phyloP scores from a whole-genome alignment of 2,797 vertebrate genomes.

The Pipistrellus kuhlii region DNA sequence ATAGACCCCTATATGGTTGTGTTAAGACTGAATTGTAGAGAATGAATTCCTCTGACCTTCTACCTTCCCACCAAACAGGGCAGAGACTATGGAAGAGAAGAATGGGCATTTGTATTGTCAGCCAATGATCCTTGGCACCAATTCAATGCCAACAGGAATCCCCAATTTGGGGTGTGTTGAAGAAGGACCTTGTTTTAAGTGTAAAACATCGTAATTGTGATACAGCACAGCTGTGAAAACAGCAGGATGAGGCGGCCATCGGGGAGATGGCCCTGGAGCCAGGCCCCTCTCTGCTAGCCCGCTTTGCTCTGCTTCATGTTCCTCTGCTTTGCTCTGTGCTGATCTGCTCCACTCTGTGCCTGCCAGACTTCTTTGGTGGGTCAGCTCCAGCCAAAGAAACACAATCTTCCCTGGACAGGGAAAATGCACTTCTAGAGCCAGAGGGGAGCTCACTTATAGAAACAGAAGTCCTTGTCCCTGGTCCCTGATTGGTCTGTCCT shows the following conservation, averaged over 20 bases:
- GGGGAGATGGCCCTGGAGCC: not conserved
- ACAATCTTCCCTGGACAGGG: not conserved
- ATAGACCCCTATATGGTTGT: not conserved
- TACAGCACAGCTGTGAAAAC: not conserved
- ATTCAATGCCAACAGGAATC: not conserved
- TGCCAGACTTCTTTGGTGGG: not conserved
- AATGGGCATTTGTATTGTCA: not conserved
- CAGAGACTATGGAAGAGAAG: not conserved
- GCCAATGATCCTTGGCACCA: not conserved
- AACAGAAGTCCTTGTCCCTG: not conserved
- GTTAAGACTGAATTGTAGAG: not conserved
- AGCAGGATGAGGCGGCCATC: not conserved
- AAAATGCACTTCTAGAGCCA: not conserved
- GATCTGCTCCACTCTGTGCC: not conserved
- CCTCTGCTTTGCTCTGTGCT: not conserved
- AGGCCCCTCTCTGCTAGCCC: not conserved
- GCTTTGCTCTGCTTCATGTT: not conserved
- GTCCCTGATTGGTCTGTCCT: not conserved
- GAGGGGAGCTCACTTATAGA: not conserved
- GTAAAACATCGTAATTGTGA: not conserved
- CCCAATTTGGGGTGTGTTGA: not conserved
- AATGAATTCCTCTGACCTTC: not conserved
- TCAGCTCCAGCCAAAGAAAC: not conserved
- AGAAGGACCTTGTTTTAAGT: not conserved
- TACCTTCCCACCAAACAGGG: not conserved